phyloP scores from a whole-genome alignment of 2,113 vertebrate species.

The Etheostoma cragini region DNA sequence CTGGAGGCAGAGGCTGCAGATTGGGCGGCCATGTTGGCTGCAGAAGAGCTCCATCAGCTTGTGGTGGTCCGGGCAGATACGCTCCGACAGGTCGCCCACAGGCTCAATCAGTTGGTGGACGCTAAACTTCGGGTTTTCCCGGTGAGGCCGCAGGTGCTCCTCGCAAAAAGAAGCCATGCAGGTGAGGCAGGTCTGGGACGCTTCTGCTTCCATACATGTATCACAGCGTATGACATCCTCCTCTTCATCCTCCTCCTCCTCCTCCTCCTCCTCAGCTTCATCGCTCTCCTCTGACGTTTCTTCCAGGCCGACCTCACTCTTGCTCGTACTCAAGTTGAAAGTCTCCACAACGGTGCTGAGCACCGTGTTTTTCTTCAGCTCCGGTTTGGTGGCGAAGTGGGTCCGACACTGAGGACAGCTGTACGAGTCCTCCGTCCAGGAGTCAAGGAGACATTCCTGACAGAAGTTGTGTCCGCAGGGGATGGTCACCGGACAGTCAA shows the following conservation, averaged over 20 bases:
- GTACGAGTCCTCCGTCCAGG: slow-evolving; percentile 83
- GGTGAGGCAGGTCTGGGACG: slow-evolving; percentile 90
- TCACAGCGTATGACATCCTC: slow-evolving; percentile 81
- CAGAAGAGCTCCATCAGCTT: slow-evolving; percentile 93
- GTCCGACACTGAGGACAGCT: slow-evolving; percentile 91
- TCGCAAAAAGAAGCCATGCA: slow-evolving; percentile 94
- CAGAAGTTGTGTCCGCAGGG: slow-evolving; percentile 98
- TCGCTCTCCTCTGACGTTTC: accelerated
- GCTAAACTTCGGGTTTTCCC: slow-evolving; percentile 87
- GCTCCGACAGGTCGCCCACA: slow-evolving; percentile 82
- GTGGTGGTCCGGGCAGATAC: slow-evolving; percentile 88
- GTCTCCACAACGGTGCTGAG: slow-evolving; percentile 89
- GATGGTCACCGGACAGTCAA: slow-evolving; percentile 90
- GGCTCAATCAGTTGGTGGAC: slow-evolving; percentile 87
- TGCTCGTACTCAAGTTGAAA: slow-evolving; percentile 48
- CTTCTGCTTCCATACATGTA: slow-evolving; percentile 82
- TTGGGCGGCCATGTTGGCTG: slow-evolving; percentile 77
- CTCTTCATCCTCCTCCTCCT: neutral
- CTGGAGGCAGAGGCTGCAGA: slow-evolving; percentile 92
- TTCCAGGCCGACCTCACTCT: accelerated
- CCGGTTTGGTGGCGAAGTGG: slow-evolving; percentile 83
- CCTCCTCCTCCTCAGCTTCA: no score
- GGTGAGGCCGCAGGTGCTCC: slow-evolving; percentile 91
- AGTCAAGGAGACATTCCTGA: slow-evolving; percentile 85
- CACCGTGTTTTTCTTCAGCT: slow-evolving; percentile 93